These are phyloP conservation scores for Drosophila seguyi DNA, from an alignment of 1,140 invertebrate genomes.

Conservation along the genomic window DNA sequence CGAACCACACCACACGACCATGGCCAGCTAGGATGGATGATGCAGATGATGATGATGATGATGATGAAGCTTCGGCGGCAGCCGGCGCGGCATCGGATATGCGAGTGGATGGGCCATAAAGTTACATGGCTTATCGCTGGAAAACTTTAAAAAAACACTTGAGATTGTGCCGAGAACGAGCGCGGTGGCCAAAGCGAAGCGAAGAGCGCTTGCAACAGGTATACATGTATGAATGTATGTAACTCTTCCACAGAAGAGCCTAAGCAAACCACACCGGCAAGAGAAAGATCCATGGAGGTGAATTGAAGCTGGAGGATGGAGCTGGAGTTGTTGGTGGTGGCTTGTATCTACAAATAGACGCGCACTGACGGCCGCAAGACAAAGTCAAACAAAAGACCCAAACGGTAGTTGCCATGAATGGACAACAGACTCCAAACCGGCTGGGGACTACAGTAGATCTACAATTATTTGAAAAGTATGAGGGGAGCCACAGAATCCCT, in stretches of 20 bases:
- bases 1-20: slow-evolving; percentile 54
- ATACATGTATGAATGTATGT: not conserved
- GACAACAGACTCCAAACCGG: slow-evolving; percentile 60
- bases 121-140: slow-evolving; percentile 79
- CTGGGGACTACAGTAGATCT: slow-evolving; percentile 34
- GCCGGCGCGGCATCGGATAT: slow-evolving; percentile 37
- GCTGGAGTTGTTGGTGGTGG: slow-evolving; percentile 62
- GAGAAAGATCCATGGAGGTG: slow-evolving; percentile 18
- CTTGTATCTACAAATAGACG: slow-evolving; percentile 82
- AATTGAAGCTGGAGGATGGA: slow-evolving; percentile 13
- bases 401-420: slow-evolving; percentile 83
- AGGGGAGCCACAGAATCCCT: too few species aligned
- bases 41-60: slow-evolving; percentile 20
- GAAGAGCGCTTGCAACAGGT: slow-evolving; percentile 43
- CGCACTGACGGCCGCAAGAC: slow-evolving; percentile 74
- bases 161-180: slow-evolving; percentile 70
- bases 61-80: slow-evolving; percentile 17
- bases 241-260: slow-evolving; percentile 26
- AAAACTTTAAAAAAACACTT: slow-evolving; percentile 82
- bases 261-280: slow-evolving; percentile 2
- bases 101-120: slow-evolving; percentile 73
- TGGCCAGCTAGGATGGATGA: slow-evolving; percentile 56
- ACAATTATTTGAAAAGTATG: not conserved
- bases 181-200: slow-evolving; percentile 36
- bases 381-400: slow-evolving; percentile 81